Base-by-base conservation (phyloP, 2,888 invertebrate genomes). In the Callyntrura guangdongensis region DNA sequence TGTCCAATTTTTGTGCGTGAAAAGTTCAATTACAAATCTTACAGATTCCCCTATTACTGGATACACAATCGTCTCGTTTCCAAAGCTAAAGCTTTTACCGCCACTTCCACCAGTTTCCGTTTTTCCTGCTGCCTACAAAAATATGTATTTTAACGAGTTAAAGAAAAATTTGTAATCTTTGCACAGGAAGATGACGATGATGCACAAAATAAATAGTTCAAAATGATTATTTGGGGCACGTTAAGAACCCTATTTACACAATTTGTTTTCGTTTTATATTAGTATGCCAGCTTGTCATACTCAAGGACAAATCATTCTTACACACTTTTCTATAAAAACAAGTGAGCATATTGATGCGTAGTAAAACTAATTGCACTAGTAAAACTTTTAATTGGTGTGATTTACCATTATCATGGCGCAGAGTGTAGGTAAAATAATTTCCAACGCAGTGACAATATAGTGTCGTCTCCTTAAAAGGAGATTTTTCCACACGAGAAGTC, bases 401-500 rank as follows among this genome's bases (percentile, higher is more conserved):
- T 27, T 88, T 47, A 93, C 93, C 81, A 94, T 25, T 25, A 93
- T 22, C 47, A 92, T 84, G 0, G 93, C 93, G 47, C 92, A 93
- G 0, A 94, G 27, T 6, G 93, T 94, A 4, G 94, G 94, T n/a
- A 94, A 69, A 11, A 94, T n/a, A 82, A 94, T 94, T 84, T 94
- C 94, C 67, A 92, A 69, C 0, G 91, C 69, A 1, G 94, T 94
- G n/a, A 94, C 93, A 84, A 94, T 87, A 56, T 93, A 94, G 83
- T 94, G 94, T 53, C 94, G 84, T 89, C 84, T 92, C 61, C 93
- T 67, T 27, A 94, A 79, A 2, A 93, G 84, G 49, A 94, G 90
- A 91, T 94, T 94, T 79, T 94, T 94, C 94, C 94, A 94, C n/a
- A 94, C 77, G 59, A 94, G 90, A 11, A 94, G 88, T 56, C 88